These are phyloP conservation scores for Blennius ocellaris DNA, from an alignment of 2,113 vertebrate species.

Conservation along the genomic window DNA sequence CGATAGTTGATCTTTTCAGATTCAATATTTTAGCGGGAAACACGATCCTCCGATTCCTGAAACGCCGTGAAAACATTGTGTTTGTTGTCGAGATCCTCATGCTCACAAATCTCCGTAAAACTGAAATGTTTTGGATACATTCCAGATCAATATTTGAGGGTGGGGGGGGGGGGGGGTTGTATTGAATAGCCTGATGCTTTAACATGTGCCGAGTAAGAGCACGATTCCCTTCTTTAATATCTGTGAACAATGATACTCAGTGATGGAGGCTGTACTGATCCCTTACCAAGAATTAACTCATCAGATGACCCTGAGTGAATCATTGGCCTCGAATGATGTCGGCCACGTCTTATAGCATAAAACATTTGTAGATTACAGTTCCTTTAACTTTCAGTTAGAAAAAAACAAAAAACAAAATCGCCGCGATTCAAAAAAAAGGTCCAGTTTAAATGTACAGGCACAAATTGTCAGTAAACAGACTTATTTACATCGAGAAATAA, in stretches of 20 bases:
- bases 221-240: constrained; percentile 72
- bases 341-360: constrained; percentile 72
- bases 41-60: background rate
- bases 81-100: constrained; percentile 35
- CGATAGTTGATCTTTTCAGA: too few relatives aligned
- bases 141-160: background rate
- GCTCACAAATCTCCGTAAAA: constrained; percentile 54
- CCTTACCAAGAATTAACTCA: constrained; percentile 67
- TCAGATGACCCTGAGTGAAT: constrained; percentile 82
- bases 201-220: constrained; percentile 39
- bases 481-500: constrained; percentile 75
- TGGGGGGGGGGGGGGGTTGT: constrained; percentile 17
- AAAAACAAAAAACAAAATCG: constrained; percentile 31
- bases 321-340: constrained; percentile 70
- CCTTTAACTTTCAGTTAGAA: constrained; percentile 51
- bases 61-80: background rate
- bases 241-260: constrained; percentile 48
- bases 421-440: constrained; percentile 63
- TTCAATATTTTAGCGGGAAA: background rate
- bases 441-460: constrained; percentile 83
- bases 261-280: constrained; percentile 58
- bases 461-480: constrained; percentile 79
- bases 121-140: constrained; percentile 17
- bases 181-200: constrained; percentile 48
- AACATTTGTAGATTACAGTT: constrained; percentile 64